Conservation (phyloP, 1,140 invertebrate genomes). For the Leptinotarsa lineolata region DNA sequence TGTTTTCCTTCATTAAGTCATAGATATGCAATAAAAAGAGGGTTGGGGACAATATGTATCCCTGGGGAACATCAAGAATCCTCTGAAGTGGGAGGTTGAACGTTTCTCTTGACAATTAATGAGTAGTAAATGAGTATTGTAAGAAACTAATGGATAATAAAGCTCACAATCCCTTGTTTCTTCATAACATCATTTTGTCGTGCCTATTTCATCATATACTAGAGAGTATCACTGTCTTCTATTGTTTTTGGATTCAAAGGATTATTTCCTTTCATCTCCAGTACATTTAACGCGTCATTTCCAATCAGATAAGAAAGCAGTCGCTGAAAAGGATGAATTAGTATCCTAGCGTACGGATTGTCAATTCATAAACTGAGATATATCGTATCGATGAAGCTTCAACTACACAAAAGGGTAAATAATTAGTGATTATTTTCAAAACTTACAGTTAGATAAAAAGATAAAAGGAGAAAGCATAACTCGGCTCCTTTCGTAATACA, state of each 20-base stretch:
- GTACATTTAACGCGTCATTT: constrained; percentile 5
- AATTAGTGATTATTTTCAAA: constrained; percentile 18
- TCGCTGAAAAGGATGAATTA: not conserved
- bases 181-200: too few relatives aligned
- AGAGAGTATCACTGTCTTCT: not conserved
- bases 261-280: not conserved
- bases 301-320: not conserved
- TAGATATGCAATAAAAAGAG: too few relatives aligned
- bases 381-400: constrained; percentile 10
- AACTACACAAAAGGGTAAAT: constrained; percentile 3
- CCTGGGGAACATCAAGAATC: too few relatives aligned
- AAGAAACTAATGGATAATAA: too few relatives aligned
- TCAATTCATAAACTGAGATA: constrained; percentile 5
- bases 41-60: too few relatives aligned
- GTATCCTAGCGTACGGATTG: not conserved
- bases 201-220: too few relatives aligned
- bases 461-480: constrained; percentile 15
- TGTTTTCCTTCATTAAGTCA: too few relatives aligned
- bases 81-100: too few relatives aligned
- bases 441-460: constrained; percentile 26
- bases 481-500: constrained; percentile 23
- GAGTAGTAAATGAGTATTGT: too few relatives aligned
- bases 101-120: too few relatives aligned
- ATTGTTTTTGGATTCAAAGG: not conserved
- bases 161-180: too few relatives aligned